phyloP scores from a whole-genome alignment of 1,140 invertebrate genomes.

The Drosophila prosaltans region DNA sequence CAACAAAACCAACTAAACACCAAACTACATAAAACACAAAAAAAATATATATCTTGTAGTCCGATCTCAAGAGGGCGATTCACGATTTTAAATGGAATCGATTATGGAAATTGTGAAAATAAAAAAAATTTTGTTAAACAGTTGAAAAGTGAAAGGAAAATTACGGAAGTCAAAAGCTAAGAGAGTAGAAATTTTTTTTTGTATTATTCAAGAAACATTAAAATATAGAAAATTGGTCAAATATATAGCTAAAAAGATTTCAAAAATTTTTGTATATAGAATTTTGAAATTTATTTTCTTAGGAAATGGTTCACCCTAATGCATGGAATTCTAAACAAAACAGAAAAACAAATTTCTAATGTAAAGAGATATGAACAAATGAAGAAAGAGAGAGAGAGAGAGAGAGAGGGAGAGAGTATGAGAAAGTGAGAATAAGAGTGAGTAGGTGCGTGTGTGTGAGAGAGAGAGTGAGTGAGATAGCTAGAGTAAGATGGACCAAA shows the following conservation, averaged over 20 bases:
- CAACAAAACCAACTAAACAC: neutral
- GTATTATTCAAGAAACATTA: too few species aligned
- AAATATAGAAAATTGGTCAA: too few species aligned
- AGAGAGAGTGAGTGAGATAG: neutral
- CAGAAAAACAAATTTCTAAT: slow-evolving; percentile 34
- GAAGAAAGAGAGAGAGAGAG: slow-evolving; percentile 5
- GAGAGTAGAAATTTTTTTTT: too few species aligned
- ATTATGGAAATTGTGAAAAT: neutral
- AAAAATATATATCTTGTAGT: neutral
- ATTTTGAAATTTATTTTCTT: neutral
- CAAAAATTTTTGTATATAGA: neutral
- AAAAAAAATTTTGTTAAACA: neutral
- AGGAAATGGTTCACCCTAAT: slow-evolving; percentile 1
- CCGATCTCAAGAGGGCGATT: slow-evolving; percentile 2
- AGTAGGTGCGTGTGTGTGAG: slow-evolving; percentile 3
- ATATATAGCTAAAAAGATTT: too few species aligned
- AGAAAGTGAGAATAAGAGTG: neutral
- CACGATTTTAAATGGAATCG: slow-evolving; percentile 1
- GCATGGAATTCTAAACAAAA: slow-evolving; percentile 25
- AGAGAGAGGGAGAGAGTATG: neutral
- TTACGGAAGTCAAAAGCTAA: neutral
- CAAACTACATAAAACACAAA: neutral
- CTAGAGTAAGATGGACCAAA: slow-evolving; percentile 17
- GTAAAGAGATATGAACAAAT: too few species aligned
- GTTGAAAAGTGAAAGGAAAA: neutral